Conservation (phyloP, 1,140 invertebrate species). For the Camponotus vicinus region DNA sequence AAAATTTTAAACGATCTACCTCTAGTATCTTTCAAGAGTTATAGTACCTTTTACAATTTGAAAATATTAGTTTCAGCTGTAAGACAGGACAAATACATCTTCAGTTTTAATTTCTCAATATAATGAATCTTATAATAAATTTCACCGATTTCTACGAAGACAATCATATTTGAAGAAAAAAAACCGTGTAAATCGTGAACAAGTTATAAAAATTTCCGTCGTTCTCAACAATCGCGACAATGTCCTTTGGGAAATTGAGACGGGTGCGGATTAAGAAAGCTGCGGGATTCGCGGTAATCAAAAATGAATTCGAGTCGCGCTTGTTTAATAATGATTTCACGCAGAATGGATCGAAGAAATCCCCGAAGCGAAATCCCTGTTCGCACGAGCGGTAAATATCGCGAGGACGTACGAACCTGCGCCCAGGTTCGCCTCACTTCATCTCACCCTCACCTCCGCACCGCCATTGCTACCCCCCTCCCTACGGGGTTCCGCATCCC, state of each 20-base stretch:
- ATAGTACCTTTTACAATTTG: too few species aligned
- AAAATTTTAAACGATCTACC: background rate
- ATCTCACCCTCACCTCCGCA: conserved; percentile 50
- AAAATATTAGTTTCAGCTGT: background rate
- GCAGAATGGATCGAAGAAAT: conserved; percentile 16
- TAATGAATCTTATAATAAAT: too few species aligned
- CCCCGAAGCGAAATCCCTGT: background rate
- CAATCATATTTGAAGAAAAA: too few species aligned
- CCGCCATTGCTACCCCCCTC: conserved; percentile 59
- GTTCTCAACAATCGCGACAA: background rate
- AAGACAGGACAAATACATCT: background rate
- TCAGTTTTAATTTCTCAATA: too few species aligned
- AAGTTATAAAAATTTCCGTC: background rate
- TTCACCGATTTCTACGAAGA: too few species aligned
- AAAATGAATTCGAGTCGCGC: background rate
- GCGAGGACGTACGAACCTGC: conserved; percentile 68
- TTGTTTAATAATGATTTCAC: conserved; percentile 22
- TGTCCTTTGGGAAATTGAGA: background rate
- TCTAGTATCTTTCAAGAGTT: background rate
- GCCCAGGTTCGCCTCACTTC: conserved; percentile 59
- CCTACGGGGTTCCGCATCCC: conserved; percentile 60
- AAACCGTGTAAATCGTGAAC: too few species aligned
- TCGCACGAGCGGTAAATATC: conserved; percentile 45
- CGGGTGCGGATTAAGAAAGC: background rate
- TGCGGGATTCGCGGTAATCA: background rate